Base-by-base conservation (phyloP, 2,113 vertebrate species). In the Scomber japonicus region DNA sequence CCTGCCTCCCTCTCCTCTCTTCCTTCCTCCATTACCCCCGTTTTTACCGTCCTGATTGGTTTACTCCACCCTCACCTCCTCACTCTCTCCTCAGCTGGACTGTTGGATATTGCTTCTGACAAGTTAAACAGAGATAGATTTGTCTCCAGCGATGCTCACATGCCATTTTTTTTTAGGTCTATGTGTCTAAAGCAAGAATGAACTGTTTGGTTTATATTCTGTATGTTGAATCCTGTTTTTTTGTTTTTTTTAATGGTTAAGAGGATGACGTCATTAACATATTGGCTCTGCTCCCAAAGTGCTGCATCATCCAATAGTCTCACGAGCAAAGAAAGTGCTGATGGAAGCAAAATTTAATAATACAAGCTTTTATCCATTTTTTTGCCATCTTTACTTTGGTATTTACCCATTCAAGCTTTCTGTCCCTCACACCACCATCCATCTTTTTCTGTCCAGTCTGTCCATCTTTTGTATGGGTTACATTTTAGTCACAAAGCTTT, bases 281-380 rank as follows among this genome's bases (percentile, higher is more conserved):
- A 27, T 4, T 35, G 44, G 46, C 77, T 49, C 27, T 30, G n/a
- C 15, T 49, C 15, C 16, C 69, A 15, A 27, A 40, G 12, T 13
- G 15, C 53, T 46, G 15, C 49, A 35, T 10, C 56, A 80, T 0
- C 49, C 27, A 48, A 60, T 17, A 49, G 14, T 27, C 56, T 79
- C 61, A 77, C 59, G 66, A 27, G 13, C 51, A 77, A 8, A 68
- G 21, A 16, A 7, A 70, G 55, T 66, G 54, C 68, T 67, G 45
- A 79, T 75, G 78, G 78, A 74, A 4, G 59, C 6, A 8, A 70
- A 80, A 83, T 83, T 35, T 61, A 87, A 87, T 78, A 2, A 76
- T 9, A 53, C 11, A 17, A 70, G 78, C 81, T 80, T 78, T 89
- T 75, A 84, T 40, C 30, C 27, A 21, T 21, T 21, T 21, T 21